Base-by-base conservation (phyloP, 1,140 invertebrate species). In the Ceratitis capitata region DNA sequence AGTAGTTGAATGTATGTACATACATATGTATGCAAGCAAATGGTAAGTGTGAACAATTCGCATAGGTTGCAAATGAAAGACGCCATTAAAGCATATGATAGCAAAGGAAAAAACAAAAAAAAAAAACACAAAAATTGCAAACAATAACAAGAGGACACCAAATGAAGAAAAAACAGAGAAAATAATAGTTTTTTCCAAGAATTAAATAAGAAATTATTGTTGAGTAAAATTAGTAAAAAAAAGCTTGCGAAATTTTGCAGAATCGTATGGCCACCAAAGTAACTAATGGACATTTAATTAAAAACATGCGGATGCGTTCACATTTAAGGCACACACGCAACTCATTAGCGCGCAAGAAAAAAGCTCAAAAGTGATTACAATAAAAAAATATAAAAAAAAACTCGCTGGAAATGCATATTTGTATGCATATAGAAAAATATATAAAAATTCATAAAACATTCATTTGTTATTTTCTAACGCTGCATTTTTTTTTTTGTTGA, bases 11-110 rank as follows among this genome's bases (percentile, higher is more conserved):
- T n/a, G n/a, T 78, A 78, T 78, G 26, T 12, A 64, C 32, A 78
- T n/a, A n/a, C n/a, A n/a, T n/a, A n/a, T n/a, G 12, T 26, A 5
- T 26, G 45, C 16, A 45, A 78, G 12, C 32, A 14, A 78, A 45
- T 45, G 69, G 69, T 78, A 7, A 78, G 14, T 78, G n/a, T 45
- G 39, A 78, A 78, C 39, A 69, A 78, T 78, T 78, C 35, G 39
- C 23, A 39, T 35, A 78, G 45, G 39, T 45, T 32, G 14, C 32
- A 69, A 69, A 39, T 35, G 32, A 69, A 69, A 69, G 32, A 7
- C 35, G 16, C 9, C 16, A 69, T 69, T 69, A 35, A 26, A 9
- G 10, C 58, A 61, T 78, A 78, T n/a, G 23, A 45, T 78, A 78
- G 2, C 58, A 26, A 74, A 74, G n/a, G 39, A 29, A 42, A 7